These are phyloP conservation scores for Condylostylus longicornis DNA, from an alignment of 1,140 invertebrate genomes.

Conservation along the genomic window DNA sequence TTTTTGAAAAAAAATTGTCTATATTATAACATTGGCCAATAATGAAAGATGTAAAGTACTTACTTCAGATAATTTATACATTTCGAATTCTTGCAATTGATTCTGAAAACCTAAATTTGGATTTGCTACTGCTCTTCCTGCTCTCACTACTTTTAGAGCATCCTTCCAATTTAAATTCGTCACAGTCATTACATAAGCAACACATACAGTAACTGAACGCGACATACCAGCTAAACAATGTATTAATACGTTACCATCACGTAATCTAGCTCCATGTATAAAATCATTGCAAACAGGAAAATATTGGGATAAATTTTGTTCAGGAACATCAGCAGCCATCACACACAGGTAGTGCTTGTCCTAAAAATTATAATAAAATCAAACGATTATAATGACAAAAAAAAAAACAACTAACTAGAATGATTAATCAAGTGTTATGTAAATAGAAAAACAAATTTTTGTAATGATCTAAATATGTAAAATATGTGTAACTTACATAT, in stretches of 20 bases:
- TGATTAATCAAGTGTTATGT: too few relatives aligned
- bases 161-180: constrained; percentile 86
- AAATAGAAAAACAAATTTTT: too few relatives aligned
- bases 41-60: too few relatives aligned
- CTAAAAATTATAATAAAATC: constrained; percentile 38
- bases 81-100: constrained; percentile 85
- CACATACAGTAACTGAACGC: constrained; percentile 83
- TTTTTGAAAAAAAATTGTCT: not conserved
- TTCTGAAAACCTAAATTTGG: constrained; percentile 90
- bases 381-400: too few relatives aligned
- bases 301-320: constrained; percentile 85
- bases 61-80: constrained; percentile 63
- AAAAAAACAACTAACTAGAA: too few relatives aligned
- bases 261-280: constrained; percentile 76
- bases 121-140: constrained; percentile 79
- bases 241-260: constrained; percentile 83
- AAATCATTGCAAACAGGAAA: constrained; percentile 91
- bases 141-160: constrained; percentile 79
- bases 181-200: constrained; percentile 73
- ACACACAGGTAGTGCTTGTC: constrained; percentile 92
- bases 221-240: constrained; percentile 96
- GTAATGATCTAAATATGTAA: too few relatives aligned
- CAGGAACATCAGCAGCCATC: constrained; percentile 78
- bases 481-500: too few relatives aligned
- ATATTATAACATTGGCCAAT: not conserved